A percentile compares a stretch with the other conserved stretches of the same genome.
Evolutionary conservation across 2,797 vertebrate genomes (phyloP).

Genomic region (Cygnus olor): DNA sequence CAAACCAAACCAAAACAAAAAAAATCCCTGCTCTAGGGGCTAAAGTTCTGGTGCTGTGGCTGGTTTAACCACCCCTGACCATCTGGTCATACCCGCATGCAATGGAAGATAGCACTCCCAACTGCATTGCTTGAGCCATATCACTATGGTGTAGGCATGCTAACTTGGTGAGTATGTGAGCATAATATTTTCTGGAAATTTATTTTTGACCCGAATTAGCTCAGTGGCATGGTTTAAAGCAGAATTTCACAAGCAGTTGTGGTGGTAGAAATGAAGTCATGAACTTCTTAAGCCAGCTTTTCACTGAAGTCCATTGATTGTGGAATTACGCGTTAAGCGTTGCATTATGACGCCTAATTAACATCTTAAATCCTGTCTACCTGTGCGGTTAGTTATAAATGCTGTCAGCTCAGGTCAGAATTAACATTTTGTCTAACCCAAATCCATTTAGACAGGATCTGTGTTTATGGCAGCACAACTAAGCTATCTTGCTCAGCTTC

Average conservation of each 20-base stretch:
- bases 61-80: neutral
- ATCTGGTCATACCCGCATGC: neutral
- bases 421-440: neutral
- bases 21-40: too few relatives aligned
- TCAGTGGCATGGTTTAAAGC: neutral
- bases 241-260: neutral
- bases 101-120: neutral
- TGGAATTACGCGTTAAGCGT: neutral
- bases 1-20: too few relatives aligned
- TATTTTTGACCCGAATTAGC: neutral
- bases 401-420: neutral
- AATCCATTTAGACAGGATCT: neutral
- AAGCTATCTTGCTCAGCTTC: neutral
- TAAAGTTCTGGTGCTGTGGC: neutral
- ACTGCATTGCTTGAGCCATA: neutral
- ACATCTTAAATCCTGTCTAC: neutral
- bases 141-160: too few relatives aligned
- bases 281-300: neutral
- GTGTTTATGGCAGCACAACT: neutral
- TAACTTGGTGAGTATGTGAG: neutral
- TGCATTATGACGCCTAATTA: slow-evolving; percentile 4
- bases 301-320: neutral
- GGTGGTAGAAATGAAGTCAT: neutral
- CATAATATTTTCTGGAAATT: neutral
- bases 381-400: neutral